phyloP scores from a whole-genome alignment of 1,140 invertebrate genomes.

The Leptopilina clavipes region DNA sequence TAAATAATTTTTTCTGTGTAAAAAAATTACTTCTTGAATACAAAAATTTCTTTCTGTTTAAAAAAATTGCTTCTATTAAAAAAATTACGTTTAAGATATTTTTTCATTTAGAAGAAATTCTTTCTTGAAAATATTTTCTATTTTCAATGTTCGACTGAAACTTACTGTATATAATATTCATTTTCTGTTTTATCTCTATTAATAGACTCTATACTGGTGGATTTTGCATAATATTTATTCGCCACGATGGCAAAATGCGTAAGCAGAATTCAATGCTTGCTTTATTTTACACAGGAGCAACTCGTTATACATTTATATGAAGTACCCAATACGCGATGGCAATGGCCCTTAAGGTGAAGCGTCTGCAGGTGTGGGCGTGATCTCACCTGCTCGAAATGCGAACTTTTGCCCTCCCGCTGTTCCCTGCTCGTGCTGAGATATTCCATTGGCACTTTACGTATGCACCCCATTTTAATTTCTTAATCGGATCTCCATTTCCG shows the following conservation, averaged over 20 bases:
- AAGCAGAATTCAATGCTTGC: conserved; percentile 5
- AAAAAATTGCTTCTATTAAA: no score
- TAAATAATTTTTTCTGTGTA: no score
- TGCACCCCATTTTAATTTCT: conserved; percentile 13
- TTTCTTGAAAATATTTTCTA: no score
- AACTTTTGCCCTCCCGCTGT: conserved; percentile 52
- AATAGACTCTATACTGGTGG: not conserved
- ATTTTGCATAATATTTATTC: conserved; percentile 6
- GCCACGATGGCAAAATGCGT: conserved; percentile 11
- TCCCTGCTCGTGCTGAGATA: conserved; percentile 38
- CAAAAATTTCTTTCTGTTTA: no score
- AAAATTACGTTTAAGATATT: no score
- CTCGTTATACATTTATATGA: conserved; percentile 10
- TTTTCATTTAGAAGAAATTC: no score
- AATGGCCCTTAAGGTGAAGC: conserved; percentile 30
- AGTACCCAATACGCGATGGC: not conserved
- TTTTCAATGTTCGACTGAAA: no score
- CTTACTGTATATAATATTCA: not conserved
- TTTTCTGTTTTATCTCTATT: not conserved
- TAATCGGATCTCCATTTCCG: conserved; percentile 28
- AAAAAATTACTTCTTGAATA: no score
- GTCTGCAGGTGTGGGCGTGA: conserved; percentile 62
- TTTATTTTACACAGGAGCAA: conserved; percentile 20
- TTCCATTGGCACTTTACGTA: conserved; percentile 46
- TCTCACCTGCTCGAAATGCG: conserved; percentile 60